These are phyloP conservation scores for Diachrysia chrysitis DNA, from an alignment of 2,888 invertebrate species.

Conservation along the genomic window DNA sequence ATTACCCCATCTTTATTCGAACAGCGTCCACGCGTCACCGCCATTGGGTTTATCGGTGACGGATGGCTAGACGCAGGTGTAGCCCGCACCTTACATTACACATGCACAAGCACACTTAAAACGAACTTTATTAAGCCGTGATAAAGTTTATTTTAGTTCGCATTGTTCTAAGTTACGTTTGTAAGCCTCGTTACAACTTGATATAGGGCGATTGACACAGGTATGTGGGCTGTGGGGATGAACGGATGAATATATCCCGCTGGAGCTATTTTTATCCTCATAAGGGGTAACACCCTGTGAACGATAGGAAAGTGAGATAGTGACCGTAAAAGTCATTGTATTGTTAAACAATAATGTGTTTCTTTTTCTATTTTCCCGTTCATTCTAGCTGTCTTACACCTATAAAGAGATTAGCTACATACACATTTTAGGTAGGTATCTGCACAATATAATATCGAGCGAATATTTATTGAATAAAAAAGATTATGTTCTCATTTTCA, in stretches of 20 bases:
- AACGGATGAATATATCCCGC: conserved; percentile 55
- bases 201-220: conserved; percentile 72
- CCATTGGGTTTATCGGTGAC: conserved; percentile 67
- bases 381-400: neutral
- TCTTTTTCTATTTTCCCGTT: conserved; percentile 10
- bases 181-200: conserved; percentile 59
- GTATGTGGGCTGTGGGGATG: conserved; percentile 62
- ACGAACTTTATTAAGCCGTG: conserved; percentile 26
- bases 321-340: conserved; percentile 41
- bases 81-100: conserved; percentile 50
- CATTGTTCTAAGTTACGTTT: conserved; percentile 10
- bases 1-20: conserved; percentile 46
- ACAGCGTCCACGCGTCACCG: conserved; percentile 45
- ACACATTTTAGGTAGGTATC: neutral
- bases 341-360: conserved; percentile 31
- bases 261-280: conserved; percentile 54
- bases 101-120: conserved; percentile 34
- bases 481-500: neutral
- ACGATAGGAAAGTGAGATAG: conserved; percentile 45
- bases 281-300: conserved; percentile 52
- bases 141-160: conserved; percentile 43
- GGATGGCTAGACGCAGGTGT: conserved; percentile 72
- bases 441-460: neutral
- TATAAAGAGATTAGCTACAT: neutral
- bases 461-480: neutral